Conservation (phyloP, 2,797 vertebrate genomes). For the Acropternis orthonyx region DNA sequence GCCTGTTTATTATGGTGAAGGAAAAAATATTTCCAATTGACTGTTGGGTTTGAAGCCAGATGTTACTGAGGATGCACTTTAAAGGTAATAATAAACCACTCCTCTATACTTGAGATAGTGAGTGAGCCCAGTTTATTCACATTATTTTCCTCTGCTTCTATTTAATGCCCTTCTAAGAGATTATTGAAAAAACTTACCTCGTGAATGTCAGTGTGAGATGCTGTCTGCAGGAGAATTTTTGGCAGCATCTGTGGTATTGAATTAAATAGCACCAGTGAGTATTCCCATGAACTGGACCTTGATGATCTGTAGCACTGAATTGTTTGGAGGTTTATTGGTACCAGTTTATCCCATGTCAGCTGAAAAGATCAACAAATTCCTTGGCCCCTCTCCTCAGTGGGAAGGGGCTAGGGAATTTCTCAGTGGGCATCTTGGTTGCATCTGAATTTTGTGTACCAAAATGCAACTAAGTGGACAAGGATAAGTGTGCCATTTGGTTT, state of each 20-base stretch:
- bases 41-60: not conserved
- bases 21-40: not conserved
- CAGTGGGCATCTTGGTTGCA: not conserved
- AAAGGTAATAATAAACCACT: not conserved
- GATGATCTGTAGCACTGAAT: not conserved
- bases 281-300: not conserved
- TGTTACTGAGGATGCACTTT: not conserved
- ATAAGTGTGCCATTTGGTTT: not conserved
- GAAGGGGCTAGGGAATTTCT: not conserved
- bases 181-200: not conserved
- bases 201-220: not conserved
- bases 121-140: not conserved
- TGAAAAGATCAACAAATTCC: not conserved
- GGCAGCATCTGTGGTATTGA: not conserved
- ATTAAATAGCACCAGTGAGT: not conserved
- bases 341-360: not conserved
- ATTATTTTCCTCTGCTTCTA: not conserved
- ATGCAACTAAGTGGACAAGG: not conserved
- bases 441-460: not conserved
- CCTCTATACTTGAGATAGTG: not conserved
- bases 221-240: not conserved
- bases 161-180: not conserved
- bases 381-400: rapidly evolving
- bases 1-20: not conserved
- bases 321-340: not conserved